Percentiles rank a stretch among this genome's conserved stretches.
phyloP scores from a whole-genome alignment of 2,888 invertebrate species.

The Nebria salina region DNA sequence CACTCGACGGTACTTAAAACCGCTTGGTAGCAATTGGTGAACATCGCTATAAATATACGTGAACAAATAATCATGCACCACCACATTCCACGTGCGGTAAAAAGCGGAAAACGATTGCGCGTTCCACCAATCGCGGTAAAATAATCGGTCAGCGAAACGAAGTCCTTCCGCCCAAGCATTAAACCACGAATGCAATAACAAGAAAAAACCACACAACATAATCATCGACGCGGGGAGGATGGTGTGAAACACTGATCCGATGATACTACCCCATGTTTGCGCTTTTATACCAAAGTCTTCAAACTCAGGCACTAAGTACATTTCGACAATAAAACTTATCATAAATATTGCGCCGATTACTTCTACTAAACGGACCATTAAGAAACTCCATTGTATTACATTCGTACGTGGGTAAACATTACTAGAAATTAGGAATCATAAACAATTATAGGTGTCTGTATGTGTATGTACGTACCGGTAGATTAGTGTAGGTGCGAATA shows the following conservation, averaged over 20 bases:
- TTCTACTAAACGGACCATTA: conserved; percentile 75
- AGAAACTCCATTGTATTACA: conserved; percentile 77
- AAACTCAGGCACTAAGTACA: conserved; percentile 76
- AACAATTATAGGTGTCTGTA: background rate
- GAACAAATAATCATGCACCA: conserved; percentile 95
- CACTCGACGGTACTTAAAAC: conserved; percentile 62
- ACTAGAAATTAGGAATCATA: conserved; percentile 56
- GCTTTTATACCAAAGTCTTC: conserved; percentile 68
- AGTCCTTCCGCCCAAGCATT: conserved; percentile 92
- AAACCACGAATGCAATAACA: conserved; percentile 84
- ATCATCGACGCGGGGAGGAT: conserved; percentile 77
- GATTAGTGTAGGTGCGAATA: conserved; percentile 85
- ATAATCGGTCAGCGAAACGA: conserved; percentile 85
- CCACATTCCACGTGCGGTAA: conserved; percentile 95
- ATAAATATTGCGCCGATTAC: conserved; percentile 80
- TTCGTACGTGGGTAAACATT: conserved; percentile 81
- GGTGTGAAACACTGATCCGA: conserved; percentile 73
- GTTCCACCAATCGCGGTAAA: conserved; percentile 97
- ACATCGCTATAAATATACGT: conserved; percentile 86
- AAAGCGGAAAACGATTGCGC: conserved; percentile 81
- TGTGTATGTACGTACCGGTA: conserved; percentile 60
- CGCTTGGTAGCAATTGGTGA: conserved; percentile 56
- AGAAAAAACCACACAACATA: conserved; percentile 81
- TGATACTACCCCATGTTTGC: conserved; percentile 56
- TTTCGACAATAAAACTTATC: conserved; percentile 80